These are phyloP conservation scores for Xestia c-nigrum DNA, from an alignment of 2,888 invertebrate species.

Conservation along the genomic window DNA sequence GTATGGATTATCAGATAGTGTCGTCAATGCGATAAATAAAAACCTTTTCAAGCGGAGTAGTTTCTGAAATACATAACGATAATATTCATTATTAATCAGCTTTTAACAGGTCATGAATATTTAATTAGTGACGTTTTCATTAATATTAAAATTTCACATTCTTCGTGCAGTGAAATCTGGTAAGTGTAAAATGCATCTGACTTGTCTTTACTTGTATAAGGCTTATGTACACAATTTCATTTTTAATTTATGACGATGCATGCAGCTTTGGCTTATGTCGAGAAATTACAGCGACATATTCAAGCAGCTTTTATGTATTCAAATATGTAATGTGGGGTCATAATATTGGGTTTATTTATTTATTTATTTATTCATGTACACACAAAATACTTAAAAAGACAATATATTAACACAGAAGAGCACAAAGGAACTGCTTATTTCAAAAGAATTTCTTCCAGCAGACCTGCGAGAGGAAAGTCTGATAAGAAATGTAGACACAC, in stretches of 20 bases:
- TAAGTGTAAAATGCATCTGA: background rate
- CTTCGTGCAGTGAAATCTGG: background rate
- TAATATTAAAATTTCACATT: background rate
- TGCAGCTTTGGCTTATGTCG: background rate
- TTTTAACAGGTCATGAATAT: conserved; percentile 25
- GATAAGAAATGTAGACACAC: too few species aligned
- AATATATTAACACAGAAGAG: too few species aligned
- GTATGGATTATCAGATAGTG: background rate
- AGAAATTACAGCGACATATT: background rate
- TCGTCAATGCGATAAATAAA: conserved; percentile 2
- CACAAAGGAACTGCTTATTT: too few species aligned
- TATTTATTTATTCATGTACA: too few species aligned
- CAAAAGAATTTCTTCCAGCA: too few species aligned
- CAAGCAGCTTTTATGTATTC: background rate
- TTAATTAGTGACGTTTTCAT: background rate
- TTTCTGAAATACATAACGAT: conserved; percentile 4
- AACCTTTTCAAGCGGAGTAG: background rate
- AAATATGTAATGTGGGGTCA: background rate
- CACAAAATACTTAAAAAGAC: too few species aligned
- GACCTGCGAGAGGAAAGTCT: too few species aligned
- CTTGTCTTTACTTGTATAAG: conserved; percentile 1
- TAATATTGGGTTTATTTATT: too few species aligned
- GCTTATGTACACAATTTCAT: background rate
- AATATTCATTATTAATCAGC: background rate
- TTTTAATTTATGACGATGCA: conserved; percentile 3